These are phyloP conservation scores for Drosophila pseudotalamancana DNA, from an alignment of 2,888 invertebrate species.

Conservation along the genomic window DNA sequence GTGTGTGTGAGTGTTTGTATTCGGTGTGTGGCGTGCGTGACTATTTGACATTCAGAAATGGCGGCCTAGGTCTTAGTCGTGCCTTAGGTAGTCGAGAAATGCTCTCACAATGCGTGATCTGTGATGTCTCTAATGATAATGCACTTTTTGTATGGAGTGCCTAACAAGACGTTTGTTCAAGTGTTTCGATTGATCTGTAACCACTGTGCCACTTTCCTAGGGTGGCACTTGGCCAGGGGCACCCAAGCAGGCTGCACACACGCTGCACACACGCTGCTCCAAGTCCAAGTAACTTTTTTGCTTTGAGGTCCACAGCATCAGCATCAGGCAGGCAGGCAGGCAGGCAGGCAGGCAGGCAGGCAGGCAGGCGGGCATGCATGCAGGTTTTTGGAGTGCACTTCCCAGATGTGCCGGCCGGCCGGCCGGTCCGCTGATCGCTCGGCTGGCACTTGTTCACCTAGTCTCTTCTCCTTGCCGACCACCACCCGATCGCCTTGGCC, in stretches of 20 bases:
- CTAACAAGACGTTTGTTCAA: slow-evolving; percentile 46
- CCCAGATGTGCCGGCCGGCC: slow-evolving; percentile 43
- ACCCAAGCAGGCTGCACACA: slow-evolving; percentile 9
- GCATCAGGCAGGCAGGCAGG: slow-evolving; percentile 8
- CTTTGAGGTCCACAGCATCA: slow-evolving; percentile 29
- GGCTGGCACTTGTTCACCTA: slow-evolving; percentile 57
- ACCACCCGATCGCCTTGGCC: slow-evolving; percentile 24
- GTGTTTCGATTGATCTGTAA: slow-evolving; percentile 39
- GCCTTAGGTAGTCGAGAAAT: slow-evolving; percentile 41
- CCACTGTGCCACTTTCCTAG: slow-evolving; percentile 57
- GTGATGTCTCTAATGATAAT: slow-evolving; percentile 49
- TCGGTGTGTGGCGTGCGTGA: slow-evolving; percentile 60
- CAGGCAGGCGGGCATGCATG: too few relatives aligned
- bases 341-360: slow-evolving; percentile 8
- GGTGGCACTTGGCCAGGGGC: slow-evolving; percentile 32
- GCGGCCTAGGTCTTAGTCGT: slow-evolving; percentile 35
- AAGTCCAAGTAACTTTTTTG: slow-evolving; percentile 40
- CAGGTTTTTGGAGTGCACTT: slow-evolving; percentile 16
- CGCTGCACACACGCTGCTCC: slow-evolving; percentile 12
- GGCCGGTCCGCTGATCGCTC: slow-evolving; percentile 19
- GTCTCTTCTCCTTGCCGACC: slow-evolving; percentile 6
- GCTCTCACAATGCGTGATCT: slow-evolving; percentile 53
- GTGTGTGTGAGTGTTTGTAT: slow-evolving; percentile 6
- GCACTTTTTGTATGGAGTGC: slow-evolving; percentile 50
- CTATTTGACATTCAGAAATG: slow-evolving; percentile 59